Evolutionary conservation across 53 echinoderm and acorn worm genomes (phyloP).

Genomic region (Stichopus horrens): DNA sequence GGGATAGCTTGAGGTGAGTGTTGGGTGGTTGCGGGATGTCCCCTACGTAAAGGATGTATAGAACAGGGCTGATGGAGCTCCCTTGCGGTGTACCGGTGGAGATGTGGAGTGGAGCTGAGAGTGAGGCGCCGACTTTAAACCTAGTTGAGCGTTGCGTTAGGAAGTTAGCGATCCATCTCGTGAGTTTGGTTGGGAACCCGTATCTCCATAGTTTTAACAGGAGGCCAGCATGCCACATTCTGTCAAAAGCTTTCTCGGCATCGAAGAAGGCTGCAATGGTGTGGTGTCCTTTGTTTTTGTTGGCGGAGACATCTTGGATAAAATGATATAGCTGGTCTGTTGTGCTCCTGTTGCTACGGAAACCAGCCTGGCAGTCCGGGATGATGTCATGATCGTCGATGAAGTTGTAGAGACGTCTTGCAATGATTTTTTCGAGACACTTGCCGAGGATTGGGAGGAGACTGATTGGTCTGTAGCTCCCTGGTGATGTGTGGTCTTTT

Average conservation of each 20-base stretch:
- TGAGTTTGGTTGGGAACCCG: background rate
- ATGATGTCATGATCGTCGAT: background rate
- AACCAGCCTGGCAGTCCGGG: conserved; percentile 10
- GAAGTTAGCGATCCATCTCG: conserved; percentile 12
- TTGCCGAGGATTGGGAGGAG: background rate
- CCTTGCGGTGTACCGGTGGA: conserved; percentile 18
- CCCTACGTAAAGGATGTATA: background rate
- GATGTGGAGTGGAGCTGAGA: conserved; percentile 18
- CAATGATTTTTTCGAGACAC: background rate
- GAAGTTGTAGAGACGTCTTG: background rate
- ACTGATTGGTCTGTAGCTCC: conserved; percentile 3
- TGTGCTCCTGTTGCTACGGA: background rate
- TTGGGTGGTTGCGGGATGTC: background rate
- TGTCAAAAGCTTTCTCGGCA: conserved; percentile 1
- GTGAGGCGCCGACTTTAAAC: background rate
- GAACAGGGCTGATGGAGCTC: conserved; percentile 24
- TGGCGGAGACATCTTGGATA: background rate
- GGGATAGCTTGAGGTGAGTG: background rate
- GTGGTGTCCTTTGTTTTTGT: background rate
- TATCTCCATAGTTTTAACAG: background rate
- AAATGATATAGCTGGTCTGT: background rate
- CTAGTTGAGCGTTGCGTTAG: background rate
- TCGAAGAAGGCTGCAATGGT: conserved; percentile 14
- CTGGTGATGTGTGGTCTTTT: background rate
- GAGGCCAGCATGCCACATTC: background rate